These are phyloP conservation scores for Drosophila saltans DNA, from an alignment of 1,140 invertebrate genomes.

Conservation along the genomic window DNA sequence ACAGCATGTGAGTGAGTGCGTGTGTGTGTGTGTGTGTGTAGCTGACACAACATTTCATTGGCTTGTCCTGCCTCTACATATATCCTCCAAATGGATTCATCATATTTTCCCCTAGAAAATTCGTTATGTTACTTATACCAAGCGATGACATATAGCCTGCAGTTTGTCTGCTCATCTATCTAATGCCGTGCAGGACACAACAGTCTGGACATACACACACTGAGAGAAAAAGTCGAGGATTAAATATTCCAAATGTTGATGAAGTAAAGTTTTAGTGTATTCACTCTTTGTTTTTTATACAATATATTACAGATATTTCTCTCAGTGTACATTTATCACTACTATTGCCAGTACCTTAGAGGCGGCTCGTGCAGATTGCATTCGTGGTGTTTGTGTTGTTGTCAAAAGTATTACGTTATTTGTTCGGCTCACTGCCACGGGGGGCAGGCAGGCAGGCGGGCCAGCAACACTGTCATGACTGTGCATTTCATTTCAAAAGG, in stretches of 20 bases:
- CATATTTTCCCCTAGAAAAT: slow-evolving; percentile 48
- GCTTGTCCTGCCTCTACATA: too few species aligned
- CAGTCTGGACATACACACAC: not conserved
- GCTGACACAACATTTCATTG: too few species aligned
- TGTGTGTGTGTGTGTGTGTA: too few species aligned
- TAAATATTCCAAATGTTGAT: too few species aligned
- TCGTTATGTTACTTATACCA: slow-evolving; percentile 70
- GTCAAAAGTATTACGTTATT: slow-evolving; percentile 79
- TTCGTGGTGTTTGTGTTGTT: slow-evolving; percentile 50
- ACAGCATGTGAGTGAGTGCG: too few species aligned
- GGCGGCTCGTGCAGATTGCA: slow-evolving; percentile 43
- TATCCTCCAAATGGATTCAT: not conserved
- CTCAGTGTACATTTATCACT: slow-evolving; percentile 5
- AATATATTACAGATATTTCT: not conserved
- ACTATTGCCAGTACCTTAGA: slow-evolving; percentile 18
- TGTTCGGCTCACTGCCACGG: slow-evolving; percentile 52
- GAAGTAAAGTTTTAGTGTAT: too few species aligned
- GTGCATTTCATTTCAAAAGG: slow-evolving; percentile 78
- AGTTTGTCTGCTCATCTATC: slow-evolving; percentile 71
- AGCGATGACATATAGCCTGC: slow-evolving; percentile 68
- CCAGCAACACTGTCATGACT: slow-evolving; percentile 55
- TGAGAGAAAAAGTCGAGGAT: not conserved
- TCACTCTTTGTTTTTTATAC: not conserved
- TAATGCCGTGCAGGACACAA: slow-evolving; percentile 18
- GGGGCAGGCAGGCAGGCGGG: slow-evolving; percentile 25